A percentile compares a stretch with the other conserved stretches of the same genome.
Evolutionary conservation across 2,113 vertebrate genomes (phyloP).

Genomic region (Lasiurus cinereus): DNA sequence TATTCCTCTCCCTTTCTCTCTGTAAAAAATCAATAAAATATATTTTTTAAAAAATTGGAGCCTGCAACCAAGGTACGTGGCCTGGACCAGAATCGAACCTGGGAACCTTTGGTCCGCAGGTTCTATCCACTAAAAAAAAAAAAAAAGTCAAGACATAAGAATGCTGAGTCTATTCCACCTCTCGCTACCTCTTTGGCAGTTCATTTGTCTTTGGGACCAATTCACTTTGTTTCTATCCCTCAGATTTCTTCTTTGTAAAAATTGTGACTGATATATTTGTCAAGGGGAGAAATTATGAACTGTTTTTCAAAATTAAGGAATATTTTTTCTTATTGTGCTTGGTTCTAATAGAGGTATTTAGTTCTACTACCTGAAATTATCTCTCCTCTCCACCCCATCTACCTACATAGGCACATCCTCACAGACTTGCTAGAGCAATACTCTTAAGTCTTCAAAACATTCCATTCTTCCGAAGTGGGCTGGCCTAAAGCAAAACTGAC

Average conservation of each 20-base stretch:
- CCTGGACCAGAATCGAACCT: no score
- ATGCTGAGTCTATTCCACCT: not conserved
- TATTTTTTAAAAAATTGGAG: no score
- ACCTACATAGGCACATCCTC: not conserved
- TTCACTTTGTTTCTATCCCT: not conserved
- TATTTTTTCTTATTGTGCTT: not conserved
- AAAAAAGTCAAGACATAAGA: not conserved
- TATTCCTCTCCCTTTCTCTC: no score
- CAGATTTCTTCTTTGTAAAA: slow-evolving; percentile 32
- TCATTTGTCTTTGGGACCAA: slow-evolving; percentile 37
- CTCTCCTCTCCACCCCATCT: not conserved
- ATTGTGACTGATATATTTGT: not conserved
- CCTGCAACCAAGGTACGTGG: no score
- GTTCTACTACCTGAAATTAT: not conserved
- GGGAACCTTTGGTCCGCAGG: no score
- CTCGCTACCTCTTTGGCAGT: not conserved
- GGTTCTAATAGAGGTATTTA: slow-evolving; percentile 11
- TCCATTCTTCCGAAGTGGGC: not conserved
- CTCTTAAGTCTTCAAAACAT: not conserved
- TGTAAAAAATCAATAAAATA: no score
- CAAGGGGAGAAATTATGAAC: not conserved
- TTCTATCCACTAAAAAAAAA: no score
- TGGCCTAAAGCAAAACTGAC: not conserved
- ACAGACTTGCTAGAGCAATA: slow-evolving; percentile 25
- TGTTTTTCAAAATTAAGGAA: slow-evolving; percentile 22